Evolutionary conservation across 2,888 invertebrate species (phyloP).

Genomic region (Heliconius ismenius): DNA sequence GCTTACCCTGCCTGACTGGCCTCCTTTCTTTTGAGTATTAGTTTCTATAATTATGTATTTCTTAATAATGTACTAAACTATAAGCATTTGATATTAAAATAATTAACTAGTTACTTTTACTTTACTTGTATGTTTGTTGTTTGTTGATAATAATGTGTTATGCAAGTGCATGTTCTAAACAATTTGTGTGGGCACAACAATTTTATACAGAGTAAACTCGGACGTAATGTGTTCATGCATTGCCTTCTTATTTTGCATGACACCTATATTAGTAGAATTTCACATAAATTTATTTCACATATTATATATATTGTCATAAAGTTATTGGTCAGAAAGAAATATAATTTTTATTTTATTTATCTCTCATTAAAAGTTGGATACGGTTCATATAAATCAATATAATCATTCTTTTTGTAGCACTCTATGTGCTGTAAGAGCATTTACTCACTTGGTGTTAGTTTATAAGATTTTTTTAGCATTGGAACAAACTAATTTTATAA

Average conservation of each 20-base stretch:
- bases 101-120: not conserved
- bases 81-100: not conserved
- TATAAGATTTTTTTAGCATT: not conserved
- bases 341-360: no score
- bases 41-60: not conserved
- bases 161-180: not conserved
- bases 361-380: not conserved
- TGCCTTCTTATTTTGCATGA: slow-evolving; percentile 47
- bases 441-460: not conserved
- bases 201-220: slow-evolving; percentile 36
- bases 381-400: not conserved
- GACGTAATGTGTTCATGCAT: slow-evolving; percentile 53
- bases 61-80: not conserved
- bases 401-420: not conserved
- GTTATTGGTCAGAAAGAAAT: no score
- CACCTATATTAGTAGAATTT: not conserved
- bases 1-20: no score
- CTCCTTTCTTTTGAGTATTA: no score
- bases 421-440: not conserved
- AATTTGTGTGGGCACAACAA: not conserved
- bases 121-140: not conserved
- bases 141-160: no score
- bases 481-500: not conserved
- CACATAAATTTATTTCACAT: not conserved
- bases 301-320: no score